phyloP scores from a whole-genome alignment of 2,797 vertebrate genomes.

The Premnoplex brunnescens region DNA sequence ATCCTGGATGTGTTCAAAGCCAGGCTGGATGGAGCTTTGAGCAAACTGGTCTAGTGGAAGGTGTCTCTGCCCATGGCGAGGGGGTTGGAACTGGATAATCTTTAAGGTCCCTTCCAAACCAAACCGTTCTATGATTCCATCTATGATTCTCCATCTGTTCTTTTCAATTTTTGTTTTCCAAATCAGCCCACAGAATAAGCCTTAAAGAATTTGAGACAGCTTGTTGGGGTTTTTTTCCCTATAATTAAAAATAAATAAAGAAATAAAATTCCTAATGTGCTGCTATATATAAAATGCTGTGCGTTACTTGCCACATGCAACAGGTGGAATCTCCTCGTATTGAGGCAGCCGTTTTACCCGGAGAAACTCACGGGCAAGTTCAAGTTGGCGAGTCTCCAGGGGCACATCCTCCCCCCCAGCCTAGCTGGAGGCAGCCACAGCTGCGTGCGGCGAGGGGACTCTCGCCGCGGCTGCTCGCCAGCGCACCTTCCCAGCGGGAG shows the following conservation, averaged over 20 bases:
- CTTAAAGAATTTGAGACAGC: background rate
- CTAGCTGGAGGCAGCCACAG: accelerated
- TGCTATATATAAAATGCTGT: accelerated
- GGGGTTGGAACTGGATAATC: background rate
- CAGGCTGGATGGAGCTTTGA: background rate
- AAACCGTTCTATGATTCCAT: background rate
- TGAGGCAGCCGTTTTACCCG: background rate
- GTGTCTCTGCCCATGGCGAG: too few relatives aligned
- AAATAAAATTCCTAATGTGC: background rate
- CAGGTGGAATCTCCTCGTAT: background rate
- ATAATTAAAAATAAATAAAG: too few relatives aligned
- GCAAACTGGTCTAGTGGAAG: too few relatives aligned
- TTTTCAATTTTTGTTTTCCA: background rate
- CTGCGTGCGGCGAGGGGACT: accelerated
- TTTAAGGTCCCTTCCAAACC: background rate
- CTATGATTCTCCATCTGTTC: background rate
- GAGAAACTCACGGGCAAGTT: background rate
- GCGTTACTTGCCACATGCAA: background rate
- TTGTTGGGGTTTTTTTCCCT: accelerated
- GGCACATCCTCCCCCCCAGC: accelerated
- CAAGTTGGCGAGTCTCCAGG: background rate
- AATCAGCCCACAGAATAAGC: background rate
- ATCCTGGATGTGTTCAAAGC: background rate
- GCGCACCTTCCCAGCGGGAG: accelerated
- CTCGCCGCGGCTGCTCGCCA: accelerated